Evolutionary conservation across 2,797 vertebrate genomes (phyloP).

Genomic region (Petrocephalus sullivani): DNA sequence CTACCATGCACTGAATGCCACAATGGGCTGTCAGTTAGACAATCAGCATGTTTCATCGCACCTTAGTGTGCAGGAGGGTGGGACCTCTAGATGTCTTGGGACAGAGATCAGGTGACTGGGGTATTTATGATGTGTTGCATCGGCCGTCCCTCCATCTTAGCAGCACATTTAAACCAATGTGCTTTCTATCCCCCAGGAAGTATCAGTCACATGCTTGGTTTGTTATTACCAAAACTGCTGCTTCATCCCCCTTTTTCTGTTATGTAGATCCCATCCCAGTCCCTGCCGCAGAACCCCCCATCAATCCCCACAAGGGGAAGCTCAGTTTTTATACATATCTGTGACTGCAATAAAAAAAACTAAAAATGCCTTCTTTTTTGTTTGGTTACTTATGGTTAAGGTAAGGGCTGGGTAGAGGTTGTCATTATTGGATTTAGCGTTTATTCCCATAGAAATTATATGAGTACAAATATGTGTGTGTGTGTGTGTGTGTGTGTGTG

Average conservation of each 20-base stretch:
- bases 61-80: not conserved
- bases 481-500: not conserved
- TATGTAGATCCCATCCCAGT: not conserved
- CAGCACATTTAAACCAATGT: no score
- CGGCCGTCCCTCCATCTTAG: no score
- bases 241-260: not conserved
- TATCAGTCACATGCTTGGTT: no score
- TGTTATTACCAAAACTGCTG: no score
- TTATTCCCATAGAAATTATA: not conserved
- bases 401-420: no score
- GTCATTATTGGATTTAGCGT: no score
- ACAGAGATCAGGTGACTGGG: not conserved
- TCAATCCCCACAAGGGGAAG: not conserved
- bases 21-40: not conserved
- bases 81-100: not conserved
- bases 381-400: no score
- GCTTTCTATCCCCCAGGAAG: no score
- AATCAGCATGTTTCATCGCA: not conserved
- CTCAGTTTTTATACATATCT: no score
- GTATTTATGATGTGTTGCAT: not conserved
- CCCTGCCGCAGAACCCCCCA: not conserved
- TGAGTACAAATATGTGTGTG: not conserved
- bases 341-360: no score
- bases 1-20: not conserved
- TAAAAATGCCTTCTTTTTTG: no score